Evolutionary conservation across 1,140 invertebrate genomes (phyloP).

Genomic region (Melipona quadrifasciata): DNA sequence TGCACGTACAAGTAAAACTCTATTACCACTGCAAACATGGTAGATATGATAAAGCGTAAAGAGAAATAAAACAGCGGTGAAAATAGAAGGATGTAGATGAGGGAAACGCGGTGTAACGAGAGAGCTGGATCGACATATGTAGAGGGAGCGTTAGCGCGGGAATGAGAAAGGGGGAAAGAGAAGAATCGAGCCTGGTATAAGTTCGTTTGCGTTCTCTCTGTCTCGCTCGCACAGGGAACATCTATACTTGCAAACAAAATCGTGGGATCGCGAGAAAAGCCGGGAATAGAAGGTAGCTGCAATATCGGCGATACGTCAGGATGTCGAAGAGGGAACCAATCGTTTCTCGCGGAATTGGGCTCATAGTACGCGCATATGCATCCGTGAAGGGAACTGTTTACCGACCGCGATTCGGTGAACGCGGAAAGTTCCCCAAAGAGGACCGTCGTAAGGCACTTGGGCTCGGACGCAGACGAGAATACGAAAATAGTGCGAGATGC

Average conservation of each 20-base stretch:
- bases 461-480: slow-evolving; percentile 7
- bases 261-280: slow-evolving; percentile 49
- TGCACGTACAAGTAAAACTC: slow-evolving; percentile 15
- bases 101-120: neutral
- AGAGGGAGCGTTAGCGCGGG: neutral
- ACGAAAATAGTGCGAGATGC: slow-evolving; percentile 42
- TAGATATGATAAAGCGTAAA: neutral
- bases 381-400: slow-evolving; percentile 73
- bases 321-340: slow-evolving; percentile 73
- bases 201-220: neutral
- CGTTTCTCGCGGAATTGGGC: slow-evolving; percentile 70
- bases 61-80: slow-evolving; percentile 28
- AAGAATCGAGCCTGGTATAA: neutral
- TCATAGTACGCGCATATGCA: slow-evolving; percentile 68
- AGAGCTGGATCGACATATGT: neutral
- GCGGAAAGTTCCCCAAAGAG: slow-evolving; percentile 64
- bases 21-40: neutral
- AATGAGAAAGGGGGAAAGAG: neutral
- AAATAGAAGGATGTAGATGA: slow-evolving; percentile 20
- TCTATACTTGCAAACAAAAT: slow-evolving; percentile 58
- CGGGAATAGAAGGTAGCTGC: slow-evolving; percentile 76
- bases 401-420: slow-evolving; percentile 75
- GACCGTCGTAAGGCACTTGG: slow-evolving; percentile 55
- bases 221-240: neutral
- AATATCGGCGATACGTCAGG: slow-evolving; percentile 78